A percentile compares a stretch with the other conserved stretches of the same genome.
Evolutionary conservation across 1,140 invertebrate genomes (phyloP).

Genomic region (Papilio glaucus): DNA sequence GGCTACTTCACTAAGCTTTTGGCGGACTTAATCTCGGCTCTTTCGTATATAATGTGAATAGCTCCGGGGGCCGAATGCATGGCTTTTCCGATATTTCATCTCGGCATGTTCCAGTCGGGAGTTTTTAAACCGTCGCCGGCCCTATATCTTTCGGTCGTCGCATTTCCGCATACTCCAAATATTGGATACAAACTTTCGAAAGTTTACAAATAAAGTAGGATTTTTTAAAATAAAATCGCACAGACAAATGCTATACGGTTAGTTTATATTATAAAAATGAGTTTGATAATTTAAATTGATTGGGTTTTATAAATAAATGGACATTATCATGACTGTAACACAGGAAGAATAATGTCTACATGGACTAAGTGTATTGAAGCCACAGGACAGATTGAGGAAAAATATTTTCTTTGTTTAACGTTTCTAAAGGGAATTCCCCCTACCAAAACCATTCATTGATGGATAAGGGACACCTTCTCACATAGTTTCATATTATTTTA

Average conservation of each 20-base stretch:
- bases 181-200: neutral
- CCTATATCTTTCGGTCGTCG: conserved; percentile 42
- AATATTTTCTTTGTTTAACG: no score
- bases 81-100: conserved; percentile 60
- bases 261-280: no score
- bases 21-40: conserved; percentile 36
- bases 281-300: neutral
- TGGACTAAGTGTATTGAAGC: no score
- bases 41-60: conserved; percentile 56
- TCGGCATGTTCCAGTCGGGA: conserved; percentile 54
- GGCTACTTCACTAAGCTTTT: conserved; percentile 41
- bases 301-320: neutral
- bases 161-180: conserved; percentile 55
- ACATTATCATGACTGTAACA: no score
- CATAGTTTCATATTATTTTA: no score
- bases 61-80: conserved; percentile 10
- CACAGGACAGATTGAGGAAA: no score
- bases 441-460: no score
- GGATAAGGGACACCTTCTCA: no score
- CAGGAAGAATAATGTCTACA: no score
- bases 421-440: no score
- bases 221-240: no score
- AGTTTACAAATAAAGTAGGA: neutral
- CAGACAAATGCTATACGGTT: no score
- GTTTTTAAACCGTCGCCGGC: conserved; percentile 50